Conservation (phyloP, 2,113 vertebrate genomes). For the Megaceryle maxima region DNA sequence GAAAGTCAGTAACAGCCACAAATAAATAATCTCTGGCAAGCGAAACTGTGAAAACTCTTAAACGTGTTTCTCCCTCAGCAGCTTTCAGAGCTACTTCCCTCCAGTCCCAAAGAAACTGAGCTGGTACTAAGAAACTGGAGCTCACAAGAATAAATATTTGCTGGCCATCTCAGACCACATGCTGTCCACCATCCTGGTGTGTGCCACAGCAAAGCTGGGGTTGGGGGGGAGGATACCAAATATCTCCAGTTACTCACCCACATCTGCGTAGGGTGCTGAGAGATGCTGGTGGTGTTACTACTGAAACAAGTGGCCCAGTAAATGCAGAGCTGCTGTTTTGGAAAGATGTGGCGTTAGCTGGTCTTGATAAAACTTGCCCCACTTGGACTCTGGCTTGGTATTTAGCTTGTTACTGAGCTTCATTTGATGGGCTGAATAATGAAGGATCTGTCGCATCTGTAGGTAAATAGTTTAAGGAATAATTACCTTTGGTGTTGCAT, state of each 20-base stretch:
- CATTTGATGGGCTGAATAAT: not conserved
- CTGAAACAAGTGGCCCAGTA: not conserved
- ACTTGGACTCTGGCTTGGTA: not conserved
- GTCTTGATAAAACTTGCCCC: not conserved
- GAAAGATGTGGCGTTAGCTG: not conserved
- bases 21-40: conserved; percentile 4
- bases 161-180: not conserved
- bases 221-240: not conserved
- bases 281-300: not conserved
- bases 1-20: conserved; percentile 15
- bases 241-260: not conserved
- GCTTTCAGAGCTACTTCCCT: not conserved
- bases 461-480: not conserved
- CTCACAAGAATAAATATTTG: not conserved
- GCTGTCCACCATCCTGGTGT: not conserved
- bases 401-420: not conserved
- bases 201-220: not conserved
- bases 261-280: not conserved
- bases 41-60: not conserved
- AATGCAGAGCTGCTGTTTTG: not conserved
- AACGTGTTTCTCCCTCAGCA: not conserved
- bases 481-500: not conserved
- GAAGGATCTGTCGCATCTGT: not conserved
- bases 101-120: not conserved
- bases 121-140: not conserved